Percentiles rank a stretch among this genome's conserved stretches.
These are phyloP conservation scores for Megalops cyprinoides DNA, from an alignment of 2,797 vertebrate genomes.

Conservation along the genomic window DNA sequence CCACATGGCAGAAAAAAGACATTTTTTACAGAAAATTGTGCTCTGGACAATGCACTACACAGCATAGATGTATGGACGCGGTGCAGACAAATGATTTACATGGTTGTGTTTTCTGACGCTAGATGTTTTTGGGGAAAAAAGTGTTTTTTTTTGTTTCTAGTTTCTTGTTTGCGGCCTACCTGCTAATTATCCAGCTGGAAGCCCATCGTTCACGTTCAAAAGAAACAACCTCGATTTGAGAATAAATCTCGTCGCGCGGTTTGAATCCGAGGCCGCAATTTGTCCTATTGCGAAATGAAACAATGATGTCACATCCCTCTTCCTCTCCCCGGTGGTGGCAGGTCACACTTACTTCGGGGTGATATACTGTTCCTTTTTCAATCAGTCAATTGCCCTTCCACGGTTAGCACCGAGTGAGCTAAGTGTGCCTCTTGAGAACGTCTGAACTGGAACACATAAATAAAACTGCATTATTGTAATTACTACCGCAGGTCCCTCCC, in stretches of 20 bases:
- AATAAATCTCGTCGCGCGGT: background rate
- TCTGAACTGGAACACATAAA: slow-evolving; percentile 13
- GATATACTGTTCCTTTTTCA: slow-evolving; percentile 19
- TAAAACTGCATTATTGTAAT: slow-evolving; percentile 17
- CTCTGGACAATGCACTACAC: background rate
- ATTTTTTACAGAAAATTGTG: background rate
- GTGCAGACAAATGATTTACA: background rate
- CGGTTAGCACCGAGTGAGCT: background rate
- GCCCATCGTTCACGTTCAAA: background rate
- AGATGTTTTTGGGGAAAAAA: background rate
- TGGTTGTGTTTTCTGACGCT: background rate
- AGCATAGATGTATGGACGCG: background rate
- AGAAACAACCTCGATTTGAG: background rate
- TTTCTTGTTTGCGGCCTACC: background rate
- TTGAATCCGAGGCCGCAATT: background rate
- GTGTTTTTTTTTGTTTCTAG: background rate
- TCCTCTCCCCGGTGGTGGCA: background rate
- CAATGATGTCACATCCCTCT: background rate
- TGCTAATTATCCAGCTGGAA: background rate
- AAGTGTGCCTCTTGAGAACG: background rate
- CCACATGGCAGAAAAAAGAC: background rate
- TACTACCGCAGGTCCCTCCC: background rate
- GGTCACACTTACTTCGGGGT: slow-evolving; percentile 1
- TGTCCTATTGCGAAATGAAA: background rate
- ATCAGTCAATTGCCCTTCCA: slow-evolving; percentile 16